Percentiles rank a stretch among this genome's conserved stretches.
Conservation (phyloP, 2,113 vertebrate species). For the Rattus rattus region DNA sequence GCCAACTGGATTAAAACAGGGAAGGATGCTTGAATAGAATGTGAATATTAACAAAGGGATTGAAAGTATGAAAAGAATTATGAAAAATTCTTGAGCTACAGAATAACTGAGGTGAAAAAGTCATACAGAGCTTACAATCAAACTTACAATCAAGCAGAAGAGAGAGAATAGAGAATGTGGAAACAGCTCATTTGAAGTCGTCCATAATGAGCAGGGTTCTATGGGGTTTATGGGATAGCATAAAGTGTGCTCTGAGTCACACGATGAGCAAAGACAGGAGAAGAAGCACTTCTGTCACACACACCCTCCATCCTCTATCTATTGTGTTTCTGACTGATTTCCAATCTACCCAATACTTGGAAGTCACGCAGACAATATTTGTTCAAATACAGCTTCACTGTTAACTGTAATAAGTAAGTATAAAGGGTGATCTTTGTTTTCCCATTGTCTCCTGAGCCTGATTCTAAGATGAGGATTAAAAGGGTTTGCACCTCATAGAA, state of each 20-base stretch:
- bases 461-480: slow-evolving; percentile 31
- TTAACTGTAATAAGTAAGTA: neutral
- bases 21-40: neutral
- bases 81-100: neutral
- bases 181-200: neutral
- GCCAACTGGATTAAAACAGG: neutral
- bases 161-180: neutral
- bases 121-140: neutral
- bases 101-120: neutral
- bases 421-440: neutral
- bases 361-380: neutral
- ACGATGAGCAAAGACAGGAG: neutral
- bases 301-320: neutral
- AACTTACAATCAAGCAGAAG: neutral
- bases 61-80: neutral
- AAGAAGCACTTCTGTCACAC: neutral
- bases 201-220: neutral
- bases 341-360: neutral
- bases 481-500: neutral
- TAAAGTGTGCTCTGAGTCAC: neutral
- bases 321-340: neutral
- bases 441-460: neutral
- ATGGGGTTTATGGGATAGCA: neutral
- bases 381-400: neutral
- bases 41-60: neutral